Evolutionary conservation across 2,888 invertebrate genomes (phyloP).

Genomic region (Stramonita haemastoma): DNA sequence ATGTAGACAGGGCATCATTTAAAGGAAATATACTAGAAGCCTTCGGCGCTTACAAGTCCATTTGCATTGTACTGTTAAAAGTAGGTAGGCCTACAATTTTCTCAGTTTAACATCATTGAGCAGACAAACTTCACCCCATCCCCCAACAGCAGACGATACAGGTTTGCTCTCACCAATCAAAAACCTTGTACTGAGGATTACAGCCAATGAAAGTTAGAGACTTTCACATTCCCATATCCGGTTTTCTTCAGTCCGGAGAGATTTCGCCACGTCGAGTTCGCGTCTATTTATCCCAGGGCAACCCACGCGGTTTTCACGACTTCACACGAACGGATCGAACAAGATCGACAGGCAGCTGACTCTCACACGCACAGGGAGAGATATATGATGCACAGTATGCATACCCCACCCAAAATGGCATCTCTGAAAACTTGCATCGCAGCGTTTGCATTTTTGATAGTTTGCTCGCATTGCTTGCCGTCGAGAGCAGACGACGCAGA

Average conservation of each 20-base stretch:
- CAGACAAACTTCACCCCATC: background rate
- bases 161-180: background rate
- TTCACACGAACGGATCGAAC: background rate
- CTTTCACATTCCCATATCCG: background rate
- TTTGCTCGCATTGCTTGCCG: background rate
- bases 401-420: background rate
- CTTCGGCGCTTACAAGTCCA: no score
- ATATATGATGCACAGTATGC: background rate
- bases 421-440: background rate
- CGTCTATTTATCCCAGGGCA: no score
- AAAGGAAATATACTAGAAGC: no score
- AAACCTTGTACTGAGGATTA: background rate
- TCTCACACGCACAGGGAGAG: background rate
- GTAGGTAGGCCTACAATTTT: no score
- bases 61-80: no score
- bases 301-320: background rate
- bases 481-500: conserved; percentile 4
- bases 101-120: background rate
- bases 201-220: background rate
- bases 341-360: background rate
- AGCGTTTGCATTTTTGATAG: background rate
- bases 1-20: no score
- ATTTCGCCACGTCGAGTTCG: background rate
- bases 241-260: background rate
- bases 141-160: background rate